Percentiles rank a stretch among this genome's conserved stretches.
Conservation (phyloP, 1,140 invertebrate genomes). For the Parapsyche elsis region DNA sequence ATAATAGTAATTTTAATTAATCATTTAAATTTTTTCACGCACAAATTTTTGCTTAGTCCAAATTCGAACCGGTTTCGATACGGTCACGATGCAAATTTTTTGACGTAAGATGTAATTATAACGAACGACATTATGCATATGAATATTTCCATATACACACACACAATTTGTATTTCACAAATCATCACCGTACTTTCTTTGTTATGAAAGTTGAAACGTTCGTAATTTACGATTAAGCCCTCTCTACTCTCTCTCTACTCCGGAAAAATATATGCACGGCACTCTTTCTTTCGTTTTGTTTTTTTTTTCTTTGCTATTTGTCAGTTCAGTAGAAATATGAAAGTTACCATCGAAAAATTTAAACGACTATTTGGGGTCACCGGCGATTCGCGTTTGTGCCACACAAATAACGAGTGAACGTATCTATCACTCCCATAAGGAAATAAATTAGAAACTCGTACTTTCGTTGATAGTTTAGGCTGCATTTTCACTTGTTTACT, state of each 20-base stretch:
- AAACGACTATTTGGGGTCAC: slow-evolving; percentile 37
- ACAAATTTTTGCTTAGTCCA: neutral
- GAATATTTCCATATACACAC: too few species aligned
- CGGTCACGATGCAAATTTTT: neutral
- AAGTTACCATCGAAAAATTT: slow-evolving; percentile 39
- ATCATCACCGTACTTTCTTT: too few species aligned
- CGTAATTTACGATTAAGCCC: too few species aligned
- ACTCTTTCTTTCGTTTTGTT: neutral
- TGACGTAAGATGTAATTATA: too few species aligned
- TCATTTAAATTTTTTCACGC: too few species aligned
- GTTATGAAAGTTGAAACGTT: too few species aligned
- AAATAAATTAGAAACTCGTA: neutral
- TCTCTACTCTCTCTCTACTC: too few species aligned
- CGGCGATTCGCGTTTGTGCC: slow-evolving; percentile 13
- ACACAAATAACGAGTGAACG: neutral
- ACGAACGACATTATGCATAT: too few species aligned
- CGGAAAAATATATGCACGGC: neutral
- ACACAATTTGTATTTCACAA: too few species aligned
- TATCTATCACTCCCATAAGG: neutral
- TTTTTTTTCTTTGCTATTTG: neutral
- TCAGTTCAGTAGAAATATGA: slow-evolving; percentile 38
- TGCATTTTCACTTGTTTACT: too few species aligned
- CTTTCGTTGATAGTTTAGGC: neutral
- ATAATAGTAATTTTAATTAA: too few species aligned
- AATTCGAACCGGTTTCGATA: neutral